Evolutionary conservation across 2,797 vertebrate species (phyloP), one percentile per base, ranked within the genome.

Genomic region (Dermochelys coriacea): DNA sequence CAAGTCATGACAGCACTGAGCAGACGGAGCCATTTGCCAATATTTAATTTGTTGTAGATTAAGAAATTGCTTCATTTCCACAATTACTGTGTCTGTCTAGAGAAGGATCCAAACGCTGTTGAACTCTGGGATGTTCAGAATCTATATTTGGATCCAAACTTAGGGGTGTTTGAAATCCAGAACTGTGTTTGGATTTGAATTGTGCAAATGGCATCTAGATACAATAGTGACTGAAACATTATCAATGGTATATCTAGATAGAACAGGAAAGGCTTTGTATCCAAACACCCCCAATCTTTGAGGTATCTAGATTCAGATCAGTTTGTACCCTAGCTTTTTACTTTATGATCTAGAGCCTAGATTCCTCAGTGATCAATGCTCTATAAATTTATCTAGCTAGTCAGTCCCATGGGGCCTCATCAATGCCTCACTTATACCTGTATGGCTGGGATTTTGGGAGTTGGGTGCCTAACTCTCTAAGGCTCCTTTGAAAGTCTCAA

Each of bases 21-120:
- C 93, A 96, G 94, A 95, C 94, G 86, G 92, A 96, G 84, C 87
- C 55, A 87, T 92, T 88, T 97, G 96, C 95, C 96, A 97, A 93
- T 88, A 27, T 86, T 97, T 96, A 96, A 96, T 97, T 96, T 95
- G 95, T 91, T 93, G 94, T 87, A 94, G 89, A 95, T 97, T 91
- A 96, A 89, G 86, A 91, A 96, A 95, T 95, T 64, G 89, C 80
- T 94, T 93, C 45, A 3, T 93, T 95, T 91, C 91, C 86, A 86
- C 87, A 91, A 68, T 91, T 71, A 74, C 45, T 4, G 0, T 89
- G 89, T 88, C 94, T 86, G 89, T 91, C 84, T 89, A 45, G 85
- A 85, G 91, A 90, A 89, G 84, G 80, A 78, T 93, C 86, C 91
- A 95, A 94, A 91, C 94, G 47, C 45, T 47, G 93, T 88, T 15